phyloP scores from a whole-genome alignment of 2,888 invertebrate genomes.

The Rhagophthalmus giganteus region DNA sequence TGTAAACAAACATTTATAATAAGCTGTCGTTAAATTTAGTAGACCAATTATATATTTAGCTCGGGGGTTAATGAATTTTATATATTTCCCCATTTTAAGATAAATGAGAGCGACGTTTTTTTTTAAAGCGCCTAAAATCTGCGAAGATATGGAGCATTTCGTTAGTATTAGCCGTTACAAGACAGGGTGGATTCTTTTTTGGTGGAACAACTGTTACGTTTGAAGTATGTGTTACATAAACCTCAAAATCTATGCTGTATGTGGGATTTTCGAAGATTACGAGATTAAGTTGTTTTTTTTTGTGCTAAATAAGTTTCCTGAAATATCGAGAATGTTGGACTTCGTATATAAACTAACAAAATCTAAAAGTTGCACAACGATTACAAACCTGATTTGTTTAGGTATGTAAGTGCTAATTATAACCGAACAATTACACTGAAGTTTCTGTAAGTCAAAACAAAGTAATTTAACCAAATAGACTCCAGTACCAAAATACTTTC shows the following conservation, averaged over 20 bases:
- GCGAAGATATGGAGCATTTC: slow-evolving; percentile 24
- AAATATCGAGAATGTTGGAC: too few species aligned
- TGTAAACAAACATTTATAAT: slow-evolving; percentile 12
- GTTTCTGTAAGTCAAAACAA: too few species aligned
- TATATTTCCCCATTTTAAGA: slow-evolving; percentile 18
- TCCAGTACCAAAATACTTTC: too few species aligned
- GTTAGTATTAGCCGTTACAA: slow-evolving; percentile 21
- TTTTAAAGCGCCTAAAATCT: slow-evolving; percentile 22
- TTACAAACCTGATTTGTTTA: too few species aligned
- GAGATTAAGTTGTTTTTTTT: too few species aligned
- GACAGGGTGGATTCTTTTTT: slow-evolving; percentile 17
- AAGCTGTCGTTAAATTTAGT: slow-evolving; percentile 5
- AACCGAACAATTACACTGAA: too few species aligned
- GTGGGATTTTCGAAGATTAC: slow-evolving; percentile 7
- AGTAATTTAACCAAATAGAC: too few species aligned
- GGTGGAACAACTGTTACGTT: slow-evolving; percentile 16
- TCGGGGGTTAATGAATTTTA: slow-evolving; percentile 19
- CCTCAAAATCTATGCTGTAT: slow-evolving; percentile 1
- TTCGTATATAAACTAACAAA: too few species aligned
- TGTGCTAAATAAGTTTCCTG: too few species aligned
- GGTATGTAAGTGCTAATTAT: too few species aligned
- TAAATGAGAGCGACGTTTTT: slow-evolving; percentile 20
- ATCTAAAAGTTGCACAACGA: too few species aligned
- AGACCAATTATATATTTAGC: slow-evolving; percentile 22
- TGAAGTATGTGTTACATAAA: slow-evolving; percentile 29